Base-by-base conservation (phyloP, 2,888 invertebrate genomes). In the Bhutanitis thaidina region DNA sequence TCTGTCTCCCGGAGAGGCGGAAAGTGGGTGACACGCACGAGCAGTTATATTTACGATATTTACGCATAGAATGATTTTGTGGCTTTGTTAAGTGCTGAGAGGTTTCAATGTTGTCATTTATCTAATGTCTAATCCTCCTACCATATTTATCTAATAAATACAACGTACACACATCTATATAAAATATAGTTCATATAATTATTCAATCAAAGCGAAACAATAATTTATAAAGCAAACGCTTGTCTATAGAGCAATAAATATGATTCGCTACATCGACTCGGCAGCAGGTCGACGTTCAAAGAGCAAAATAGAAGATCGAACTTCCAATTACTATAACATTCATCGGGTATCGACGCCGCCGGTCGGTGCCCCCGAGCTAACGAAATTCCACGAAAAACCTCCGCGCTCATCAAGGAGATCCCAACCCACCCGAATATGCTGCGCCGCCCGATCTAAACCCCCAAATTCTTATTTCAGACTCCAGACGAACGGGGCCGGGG, bases 391-490 rank as follows among this genome's bases (percentile, higher is more conserved):
- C 83, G 86, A 87, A 89, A 88, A 89, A 88, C 81, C 85, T 84
- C 74, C 75, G 74, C 77, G 71, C 88, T 89, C 87, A 89, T 89
- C 88, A 89, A 87, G 87, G 73, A 79, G 71, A 77, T 47, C 77
- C 77, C 58, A 76, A 78, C 76, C 83, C 85, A 82, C 67, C 81
- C 83, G 77, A 81, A 83, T 80, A 78, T 81, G 67, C 80, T 61
- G 69, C 74, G 64, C 79, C 77, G 70, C 84, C 81, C 78, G 71
- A 83, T 80, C 83, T 80, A 79, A 71, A 74, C 82, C 83, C 82
- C 86, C 87, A 69, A 89, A 87, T 88, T 89, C 87, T 88, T 89
- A 85, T 85, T 85, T 81, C 85, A 80, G 83, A 81, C 88, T 82
- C 88, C 87, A 88, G 88, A 87, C 88, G 80, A 69, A 67, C 64